phyloP scores from a whole-genome alignment of 2,888 invertebrate genomes.

The Hypomecis punctinalis region DNA sequence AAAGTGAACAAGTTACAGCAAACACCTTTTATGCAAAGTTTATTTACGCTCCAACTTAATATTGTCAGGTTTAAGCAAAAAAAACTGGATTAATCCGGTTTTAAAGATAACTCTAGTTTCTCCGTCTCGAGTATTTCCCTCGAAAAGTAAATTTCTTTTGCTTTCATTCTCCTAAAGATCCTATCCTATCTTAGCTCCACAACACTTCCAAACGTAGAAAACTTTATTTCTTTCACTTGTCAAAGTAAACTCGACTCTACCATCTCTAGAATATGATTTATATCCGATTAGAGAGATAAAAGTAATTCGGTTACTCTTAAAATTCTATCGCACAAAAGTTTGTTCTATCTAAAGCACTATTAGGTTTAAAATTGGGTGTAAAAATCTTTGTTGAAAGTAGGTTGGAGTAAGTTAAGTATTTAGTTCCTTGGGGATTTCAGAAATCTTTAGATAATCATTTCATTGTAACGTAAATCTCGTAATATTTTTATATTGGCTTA shows the following conservation, averaged over 20 bases:
- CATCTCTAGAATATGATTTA: constrained; percentile 10
- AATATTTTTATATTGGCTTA: constrained; percentile 35
- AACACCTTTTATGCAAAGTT: constrained; percentile 8
- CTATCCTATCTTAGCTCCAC: constrained; percentile 28
- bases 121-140: constrained; percentile 14
- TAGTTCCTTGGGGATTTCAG: constrained; percentile 25
- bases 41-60: background rate
- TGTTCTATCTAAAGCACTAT: constrained; percentile 11
- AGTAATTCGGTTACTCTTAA: constrained; percentile 16
- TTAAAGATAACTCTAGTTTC: constrained; percentile 21
- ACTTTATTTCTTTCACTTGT: constrained; percentile 20
- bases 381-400: background rate
- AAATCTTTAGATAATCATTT: constrained; percentile 34
- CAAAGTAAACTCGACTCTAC: constrained; percentile 18
- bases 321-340: constrained; percentile 20
- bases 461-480: constrained; percentile 29
- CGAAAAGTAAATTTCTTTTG: constrained; percentile 31
- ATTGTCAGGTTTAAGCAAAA: constrained; percentile 1
- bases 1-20: background rate
- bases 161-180: constrained; percentile 30
- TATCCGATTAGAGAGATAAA: background rate
- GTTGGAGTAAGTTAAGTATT: constrained; percentile 4
- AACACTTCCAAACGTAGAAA: constrained; percentile 33
- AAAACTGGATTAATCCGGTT: constrained; percentile 17
- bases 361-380: constrained; percentile 19